These are phyloP conservation scores for Cyrtorhinus lividipennis DNA, from an alignment of 1,140 invertebrate genomes.

Conservation along the genomic window DNA sequence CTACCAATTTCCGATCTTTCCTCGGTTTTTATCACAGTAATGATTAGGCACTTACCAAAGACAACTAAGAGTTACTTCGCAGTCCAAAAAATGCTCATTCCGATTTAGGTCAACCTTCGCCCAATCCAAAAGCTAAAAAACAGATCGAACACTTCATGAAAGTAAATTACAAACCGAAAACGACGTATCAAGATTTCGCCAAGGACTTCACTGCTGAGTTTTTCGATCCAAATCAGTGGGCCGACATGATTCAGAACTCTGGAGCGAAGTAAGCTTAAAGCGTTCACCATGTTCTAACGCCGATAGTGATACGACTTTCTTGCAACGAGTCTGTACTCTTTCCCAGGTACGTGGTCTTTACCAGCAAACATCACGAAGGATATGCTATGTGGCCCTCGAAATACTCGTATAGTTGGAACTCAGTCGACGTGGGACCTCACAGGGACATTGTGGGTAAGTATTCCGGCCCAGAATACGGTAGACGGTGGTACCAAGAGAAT, in stretches of 20 bases:
- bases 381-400: conserved; percentile 78
- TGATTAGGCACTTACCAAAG: no score
- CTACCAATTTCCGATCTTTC: no score
- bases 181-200: conserved; percentile 77
- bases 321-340: no score
- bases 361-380: conserved; percentile 89
- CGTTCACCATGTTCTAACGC: no score
- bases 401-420: conserved; percentile 80
- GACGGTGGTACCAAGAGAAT: no score
- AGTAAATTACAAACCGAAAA: conserved; percentile 59
- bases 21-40: no score
- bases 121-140: neutral
- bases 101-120: conserved; percentile 17
- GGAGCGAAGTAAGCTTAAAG: conserved; percentile 66
- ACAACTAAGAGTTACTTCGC: no score
- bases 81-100: no score
- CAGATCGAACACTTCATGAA: conserved; percentile 46
- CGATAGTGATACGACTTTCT: no score
- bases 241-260: conserved; percentile 51
- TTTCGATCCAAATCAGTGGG: conserved; percentile 63
- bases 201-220: conserved; percentile 66
- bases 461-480: no score
- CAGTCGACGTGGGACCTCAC: conserved; percentile 69
- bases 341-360: conserved; percentile 68
- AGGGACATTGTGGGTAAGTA: conserved; percentile 56